Evolutionary conservation across 2,888 invertebrate species (phyloP), one percentile per base, ranked within the genome.

Genomic region (Tachina fera): DNA sequence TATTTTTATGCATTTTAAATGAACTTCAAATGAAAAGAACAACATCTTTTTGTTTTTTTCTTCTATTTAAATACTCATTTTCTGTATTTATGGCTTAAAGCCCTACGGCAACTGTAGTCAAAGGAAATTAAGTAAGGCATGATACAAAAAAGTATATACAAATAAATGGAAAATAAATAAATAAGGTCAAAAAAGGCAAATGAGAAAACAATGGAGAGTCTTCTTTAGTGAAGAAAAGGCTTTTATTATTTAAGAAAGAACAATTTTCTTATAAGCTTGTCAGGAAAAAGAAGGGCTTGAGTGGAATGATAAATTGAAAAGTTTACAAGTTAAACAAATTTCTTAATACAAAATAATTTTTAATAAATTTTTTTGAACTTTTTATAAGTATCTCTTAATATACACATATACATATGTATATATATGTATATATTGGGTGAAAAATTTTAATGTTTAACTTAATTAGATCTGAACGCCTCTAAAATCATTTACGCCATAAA

Each of bases 121-220:
- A 71, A 76, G 43, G 76, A 70, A 84, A 84, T 80, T 72, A 76
- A 84, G 76, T 72, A 76, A 84, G 76, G 53, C 60, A 84, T 51
- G 79, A 71, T 63, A 72, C 14, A 41, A 14, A 43, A 45, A 53
- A 16, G 5, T 53, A 14, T 43, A 45, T 5, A 13, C 9, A 49
- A 31, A 22, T 6, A 16, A 60, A 49, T 16, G 61, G 9, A 13
- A 39, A 13, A 51, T n/a, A 43, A 45, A 39, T 22, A 75, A 78
- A 78, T 83, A 79, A 71, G 83, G 83, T 79, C 78, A 79, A 83
- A 75, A 79, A 43, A 74, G 68, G 60, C 68, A 78, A 83, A 77
- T 19, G 65, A 22, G 16, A 68, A 49, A 43, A 75, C 19, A 75
- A 83, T 51, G 45, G 16, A 1, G 14, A 51, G 13, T 13, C 2